These are phyloP conservation scores for Spongia lamella DNA, from an alignment of 37 sponge, comb jelly and placozoan species.

Conservation along the genomic window DNA sequence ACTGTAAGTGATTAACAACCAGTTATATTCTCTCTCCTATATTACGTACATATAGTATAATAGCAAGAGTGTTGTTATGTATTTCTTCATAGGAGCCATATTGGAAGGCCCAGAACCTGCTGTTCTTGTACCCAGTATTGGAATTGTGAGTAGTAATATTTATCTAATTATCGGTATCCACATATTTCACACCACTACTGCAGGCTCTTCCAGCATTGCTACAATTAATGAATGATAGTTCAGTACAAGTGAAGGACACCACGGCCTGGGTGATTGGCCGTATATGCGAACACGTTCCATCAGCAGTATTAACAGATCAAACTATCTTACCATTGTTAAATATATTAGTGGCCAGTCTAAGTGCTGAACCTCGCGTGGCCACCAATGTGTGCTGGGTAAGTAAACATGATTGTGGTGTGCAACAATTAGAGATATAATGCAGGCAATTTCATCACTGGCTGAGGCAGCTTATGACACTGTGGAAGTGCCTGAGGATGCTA, in stretches of 20 bases:
- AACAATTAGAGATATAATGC: not conserved
- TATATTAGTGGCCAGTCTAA: constrained; percentile 64
- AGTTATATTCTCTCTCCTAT: no score
- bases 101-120: constrained; percentile 71
- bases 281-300: constrained; percentile 88
- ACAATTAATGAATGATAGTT: constrained; percentile 69
- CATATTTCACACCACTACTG: not conserved
- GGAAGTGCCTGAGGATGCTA: constrained; percentile 13
- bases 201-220: constrained; percentile 74
- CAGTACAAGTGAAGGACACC: constrained; percentile 90
- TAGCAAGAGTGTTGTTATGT: not conserved
- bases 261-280: constrained; percentile 96
- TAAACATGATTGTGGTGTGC: not conserved
- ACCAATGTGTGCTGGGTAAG: constrained; percentile 96
- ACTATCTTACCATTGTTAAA: constrained; percentile 62
- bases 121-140: constrained; percentile 24
- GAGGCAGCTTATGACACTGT: constrained; percentile 92
- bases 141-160: constrained; percentile 26
- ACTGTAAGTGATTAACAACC: no score
- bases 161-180: not conserved
- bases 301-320: constrained; percentile 60
- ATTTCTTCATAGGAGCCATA: constrained; percentile 38
- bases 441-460: constrained; percentile 94
- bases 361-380: constrained; percentile 91
- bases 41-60: no score